These are phyloP conservation scores for Rutilus rutilus DNA, from an alignment of 2,113 vertebrate genomes.

Conservation along the genomic window DNA sequence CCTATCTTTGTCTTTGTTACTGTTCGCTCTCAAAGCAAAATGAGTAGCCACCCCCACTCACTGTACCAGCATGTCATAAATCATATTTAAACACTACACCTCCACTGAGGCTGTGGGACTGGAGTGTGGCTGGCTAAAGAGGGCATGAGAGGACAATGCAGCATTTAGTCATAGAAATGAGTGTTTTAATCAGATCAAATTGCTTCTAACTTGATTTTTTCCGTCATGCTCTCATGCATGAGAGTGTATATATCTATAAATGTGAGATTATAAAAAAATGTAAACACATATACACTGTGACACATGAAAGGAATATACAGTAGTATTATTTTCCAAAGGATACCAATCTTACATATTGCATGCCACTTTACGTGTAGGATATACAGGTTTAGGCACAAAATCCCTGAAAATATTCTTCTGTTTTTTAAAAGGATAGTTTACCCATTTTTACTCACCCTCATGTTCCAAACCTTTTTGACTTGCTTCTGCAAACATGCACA, in stretches of 20 bases:
- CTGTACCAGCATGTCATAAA: slow-evolving; percentile 38
- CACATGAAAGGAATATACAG: not conserved
- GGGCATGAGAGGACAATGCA: slow-evolving; percentile 39
- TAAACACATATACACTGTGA: too few relatives aligned
- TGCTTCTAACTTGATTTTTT: not conserved
- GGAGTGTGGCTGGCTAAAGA: slow-evolving; percentile 29
- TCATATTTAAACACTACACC: slow-evolving; percentile 43
- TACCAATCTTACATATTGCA: not conserved
- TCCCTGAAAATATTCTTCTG: not conserved
- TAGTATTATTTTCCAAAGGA: not conserved
- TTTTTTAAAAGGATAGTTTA: not conserved
- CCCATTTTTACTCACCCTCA: not conserved
- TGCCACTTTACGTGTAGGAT: not conserved
- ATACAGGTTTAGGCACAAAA: not conserved
- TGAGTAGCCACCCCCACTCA: slow-evolving; percentile 8
- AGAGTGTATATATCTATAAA: not conserved
- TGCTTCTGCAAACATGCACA: too few relatives aligned
- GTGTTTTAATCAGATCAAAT: not conserved
- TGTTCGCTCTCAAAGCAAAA: not conserved
- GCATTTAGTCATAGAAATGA: not conserved
- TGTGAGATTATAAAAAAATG: not conserved
- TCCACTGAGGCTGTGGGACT: slow-evolving; percentile 10
- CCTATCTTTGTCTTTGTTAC: slow-evolving; percentile 33
- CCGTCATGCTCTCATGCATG: not conserved
- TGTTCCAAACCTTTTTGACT: not conserved